Evolutionary conservation across 2,797 vertebrate species (phyloP), one percentile per base, ranked within the genome.

Genomic region (Lepilemur ruficaudatus): DNA sequence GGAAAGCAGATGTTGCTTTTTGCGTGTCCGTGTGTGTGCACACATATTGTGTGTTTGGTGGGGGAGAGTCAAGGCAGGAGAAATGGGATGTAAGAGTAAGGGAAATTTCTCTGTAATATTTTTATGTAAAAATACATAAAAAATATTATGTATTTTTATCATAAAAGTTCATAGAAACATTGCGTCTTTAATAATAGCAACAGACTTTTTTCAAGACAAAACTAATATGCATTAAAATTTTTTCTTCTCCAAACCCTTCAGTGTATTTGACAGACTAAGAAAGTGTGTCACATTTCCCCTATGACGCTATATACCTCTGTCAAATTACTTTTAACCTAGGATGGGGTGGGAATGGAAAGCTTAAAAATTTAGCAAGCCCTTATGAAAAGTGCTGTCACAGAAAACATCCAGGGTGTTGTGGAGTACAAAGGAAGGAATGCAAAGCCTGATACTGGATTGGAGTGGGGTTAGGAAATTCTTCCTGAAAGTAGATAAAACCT

Each of bases 121-220:
- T n/a, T n/a, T n/a, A n/a, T n/a, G n/a, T n/a, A n/a, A n/a, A n/a
- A n/a, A n/a, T n/a, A n/a, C n/a, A n/a, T n/a, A n/a, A n/a, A n/a
- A n/a, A n/a, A n/a, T n/a, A n/a, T n/a, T n/a, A n/a, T n/a, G n/a
- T 81, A 48, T 73, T 83, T 28, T 89, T 78, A 48, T 69, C 43
- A 89, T 48, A 85, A 96, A 85, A 97, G 92, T 70, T 87, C 38
- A 94, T 9, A 85, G 22, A 81, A 91, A 67, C 52, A 76, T 17
- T 70, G 10, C 9, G 84, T 65, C 18, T 35, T 78, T 83, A 90
- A 87, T 81, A 28, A 92, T 23, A 41, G 18, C 23, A 63, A 89
- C 7, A 89, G 7, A 41, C 17, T 65, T 94, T 76, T 75, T 52
- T 88, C 72, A 72, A 81, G 28, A 78, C 38, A 89, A 94, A 88